phyloP scores from a whole-genome alignment of 2,797 vertebrate genomes.

The Sciaenops ocellatus region DNA sequence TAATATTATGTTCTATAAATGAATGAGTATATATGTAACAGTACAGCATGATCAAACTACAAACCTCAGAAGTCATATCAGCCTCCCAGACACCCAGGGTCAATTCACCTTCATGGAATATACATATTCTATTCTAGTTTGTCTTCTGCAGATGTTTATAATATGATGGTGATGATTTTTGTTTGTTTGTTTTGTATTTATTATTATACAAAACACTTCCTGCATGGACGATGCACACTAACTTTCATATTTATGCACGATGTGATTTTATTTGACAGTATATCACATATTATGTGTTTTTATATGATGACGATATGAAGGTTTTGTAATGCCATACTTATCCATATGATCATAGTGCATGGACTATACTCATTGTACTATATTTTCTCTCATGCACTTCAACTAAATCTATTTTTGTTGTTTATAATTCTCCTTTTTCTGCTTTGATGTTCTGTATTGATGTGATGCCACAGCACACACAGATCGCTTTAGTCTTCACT shows the following conservation, averaged over 20 bases:
- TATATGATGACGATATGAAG: background rate
- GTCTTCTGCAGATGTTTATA: background rate
- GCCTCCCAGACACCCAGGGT: no score
- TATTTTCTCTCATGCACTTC: background rate
- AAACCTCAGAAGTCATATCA: no score
- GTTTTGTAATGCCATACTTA: background rate
- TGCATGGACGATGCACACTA: no score
- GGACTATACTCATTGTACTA: no score
- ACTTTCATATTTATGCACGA: no score
- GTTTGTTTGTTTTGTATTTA: background rate
- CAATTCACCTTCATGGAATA: no score
- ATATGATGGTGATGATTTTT: background rate
- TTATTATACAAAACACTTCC: no score
- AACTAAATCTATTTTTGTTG: background rate
- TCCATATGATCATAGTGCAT: background rate
- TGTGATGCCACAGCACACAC: background rate
- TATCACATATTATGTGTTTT: no score
- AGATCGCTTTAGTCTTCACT: slow-evolving; percentile 3
- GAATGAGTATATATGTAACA: no score
- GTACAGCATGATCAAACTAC: no score
- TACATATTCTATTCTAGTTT: background rate
- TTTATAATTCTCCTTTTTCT: background rate
- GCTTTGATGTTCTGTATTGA: background rate
- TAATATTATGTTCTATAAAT: no score
- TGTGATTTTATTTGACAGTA: no score